Evolutionary conservation across 2,113 vertebrate genomes (phyloP).

Genomic region (Himantopus leucocephalus): DNA sequence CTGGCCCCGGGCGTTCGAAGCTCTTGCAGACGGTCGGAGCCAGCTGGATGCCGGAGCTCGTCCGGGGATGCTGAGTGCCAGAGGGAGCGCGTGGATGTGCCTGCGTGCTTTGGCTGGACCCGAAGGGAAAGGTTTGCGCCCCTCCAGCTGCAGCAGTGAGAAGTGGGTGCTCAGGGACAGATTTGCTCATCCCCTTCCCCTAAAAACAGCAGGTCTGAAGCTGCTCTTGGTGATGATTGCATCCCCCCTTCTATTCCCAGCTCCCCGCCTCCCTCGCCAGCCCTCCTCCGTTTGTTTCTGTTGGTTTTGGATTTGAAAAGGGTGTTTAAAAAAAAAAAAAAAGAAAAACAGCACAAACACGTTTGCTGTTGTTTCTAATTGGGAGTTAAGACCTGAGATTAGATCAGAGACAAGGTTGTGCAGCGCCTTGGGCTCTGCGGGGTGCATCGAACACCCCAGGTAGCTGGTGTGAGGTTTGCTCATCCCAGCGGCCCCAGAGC

Average conservation of each 20-base stretch:
- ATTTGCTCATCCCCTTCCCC: neutral
- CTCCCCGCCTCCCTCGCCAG: neutral
- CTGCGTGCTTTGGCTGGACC: neutral
- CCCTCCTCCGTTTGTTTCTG: neutral
- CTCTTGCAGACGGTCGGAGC: neutral
- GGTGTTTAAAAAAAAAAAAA: neutral
- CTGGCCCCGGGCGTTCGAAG: fast-evolving
- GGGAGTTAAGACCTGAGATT: neutral
- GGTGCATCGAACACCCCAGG: neutral
- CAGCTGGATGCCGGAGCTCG: neutral
- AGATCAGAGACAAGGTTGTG: neutral
- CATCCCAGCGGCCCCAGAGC: fast-evolving
- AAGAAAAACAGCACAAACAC: fast-evolving
- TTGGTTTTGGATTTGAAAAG: neutral
- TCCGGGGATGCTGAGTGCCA: neutral
- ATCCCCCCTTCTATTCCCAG: fast-evolving
- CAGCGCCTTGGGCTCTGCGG: neutral
- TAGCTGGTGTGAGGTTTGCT: neutral
- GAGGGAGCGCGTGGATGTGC: neutral
- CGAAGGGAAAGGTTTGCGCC: neutral
- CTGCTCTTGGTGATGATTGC: neutral
- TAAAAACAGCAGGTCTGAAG: neutral
- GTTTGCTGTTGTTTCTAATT: neutral
- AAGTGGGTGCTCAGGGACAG: neutral
- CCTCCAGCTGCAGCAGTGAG: neutral